Evolutionary conservation across 2,888 invertebrate species (phyloP), one percentile per base, ranked within the genome.

Genomic region (Amblyjoppa fuscipennis): DNA sequence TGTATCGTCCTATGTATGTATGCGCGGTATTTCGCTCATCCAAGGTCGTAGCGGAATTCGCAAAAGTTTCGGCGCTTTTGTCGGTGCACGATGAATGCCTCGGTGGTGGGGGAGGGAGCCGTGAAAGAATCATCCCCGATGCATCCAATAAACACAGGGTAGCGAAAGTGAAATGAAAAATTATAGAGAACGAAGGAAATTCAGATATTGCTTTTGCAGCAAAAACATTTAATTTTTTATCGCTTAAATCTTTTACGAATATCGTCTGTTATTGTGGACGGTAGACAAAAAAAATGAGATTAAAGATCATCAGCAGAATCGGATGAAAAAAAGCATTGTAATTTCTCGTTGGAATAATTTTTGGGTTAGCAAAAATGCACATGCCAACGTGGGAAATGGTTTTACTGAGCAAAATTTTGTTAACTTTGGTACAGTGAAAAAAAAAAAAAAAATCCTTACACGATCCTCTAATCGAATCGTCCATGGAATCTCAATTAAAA

Each of bases 11-110:
- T 84, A 73, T 70, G 71, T 59, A 77, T 79, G 66, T 84, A 78
- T 85, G 49, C 79, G 68, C 82, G 64, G 74, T 73, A 88, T 88
- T 87, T 86, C 87, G 87, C 80, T 78, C 51, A 11, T 74, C 74
- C 87, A 90, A 88, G 85, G 87, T 88, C 88, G 84, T 74, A 77
- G 78, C 80, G 81, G 82, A 90, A 89, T 88, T 88, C 86, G 86
- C 81, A 86, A 88, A 88, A 84, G 75, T 75, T 81, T 84, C 75
- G 71, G 73, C 84, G 83, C 75, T 84, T 85, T 86, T 85, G 89
- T 86, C 87, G 80, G 87, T 90, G 90, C 88, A 90, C 85, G 90
- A 88, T 86, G 85, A 87, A 88, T 80, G 87, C 82, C 79, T 53
- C 56, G 76, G 82, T 61, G 82, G 75, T 0, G 11, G 59, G 59